Base-by-base conservation (phyloP, 2,113 vertebrate genomes). In the Myrmophylax atrothorax region DNA sequence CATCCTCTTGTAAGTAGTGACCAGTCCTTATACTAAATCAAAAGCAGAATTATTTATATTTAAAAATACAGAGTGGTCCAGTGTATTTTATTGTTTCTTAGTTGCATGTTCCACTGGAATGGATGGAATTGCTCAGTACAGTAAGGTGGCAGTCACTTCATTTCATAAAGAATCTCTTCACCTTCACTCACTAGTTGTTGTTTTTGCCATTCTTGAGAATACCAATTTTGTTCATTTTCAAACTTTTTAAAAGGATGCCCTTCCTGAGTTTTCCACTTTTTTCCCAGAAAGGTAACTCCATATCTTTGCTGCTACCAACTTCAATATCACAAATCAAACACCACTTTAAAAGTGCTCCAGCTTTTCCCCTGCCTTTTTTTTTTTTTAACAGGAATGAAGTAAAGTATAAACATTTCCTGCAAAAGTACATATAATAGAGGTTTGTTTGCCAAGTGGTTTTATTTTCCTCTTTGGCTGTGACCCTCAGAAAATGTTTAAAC, bases 401-500 rank as follows among this genome's bases (percentile, higher is more conserved):
- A 29, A 85, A 96, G 58, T 90, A 84, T 93, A 96, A 92, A 94
- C 87, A 91, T 93, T 96, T 96, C 89, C 75, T 93, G 92, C 50
- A 92, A 94, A 93, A 95, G 90, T 79, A 91, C 90, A 88, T 88
- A 93, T 81, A 96, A 95, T 83, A 94, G 81, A 70, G 87, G 62
- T 84, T 95, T 93, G 80, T 89, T 96, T 96, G 96, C 93, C 93
- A 97, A 97, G 90, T 91, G 84, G 94, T 97, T 95, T 93, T 91
- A 93, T 94, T 96, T 96, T 94, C 73, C 72, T 92, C 66, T 64
- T 94, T 97, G 95, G 93, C 94, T 94, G 90, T 96, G 95, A 96
- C 87, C 92, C 91, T 90, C 94, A 96, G 47, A 97, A 96, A 96
- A 94, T 90, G 84, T 95, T 96, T 96, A 96, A 85, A 95, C 81